A percentile compares a stretch with the other conserved stretches of the same genome.
Evolutionary conservation across 1,140 invertebrate species (phyloP).

Genomic region (Sitobion miscanthi): DNA sequence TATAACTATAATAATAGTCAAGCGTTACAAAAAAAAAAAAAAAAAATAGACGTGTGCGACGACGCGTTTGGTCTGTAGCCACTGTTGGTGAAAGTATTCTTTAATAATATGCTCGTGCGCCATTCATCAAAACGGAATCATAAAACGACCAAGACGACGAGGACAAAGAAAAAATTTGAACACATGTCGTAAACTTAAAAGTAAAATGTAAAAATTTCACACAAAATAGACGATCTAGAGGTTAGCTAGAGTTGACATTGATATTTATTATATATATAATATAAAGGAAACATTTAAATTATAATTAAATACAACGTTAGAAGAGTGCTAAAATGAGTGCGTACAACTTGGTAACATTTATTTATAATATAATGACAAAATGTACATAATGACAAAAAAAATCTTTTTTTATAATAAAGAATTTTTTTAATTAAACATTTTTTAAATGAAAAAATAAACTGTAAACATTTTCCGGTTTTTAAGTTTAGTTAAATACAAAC

Average conservation of each 20-base stretch:
- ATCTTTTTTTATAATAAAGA: background rate
- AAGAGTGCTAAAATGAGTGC: background rate
- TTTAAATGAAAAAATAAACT: too few species aligned
- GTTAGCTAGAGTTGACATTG: background rate
- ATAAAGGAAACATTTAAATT: background rate
- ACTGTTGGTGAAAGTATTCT: constrained; percentile 31
- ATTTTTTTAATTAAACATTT: background rate
- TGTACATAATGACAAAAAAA: background rate
- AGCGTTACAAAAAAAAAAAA: constrained; percentile 14
- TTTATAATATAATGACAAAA: background rate
- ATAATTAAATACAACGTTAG: background rate
- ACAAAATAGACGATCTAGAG: background rate
- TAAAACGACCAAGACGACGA: background rate
- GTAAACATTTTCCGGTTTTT: background rate
- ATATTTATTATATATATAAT: background rate
- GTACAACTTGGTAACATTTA: background rate
- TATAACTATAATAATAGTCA: background rate
- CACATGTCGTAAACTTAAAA: background rate
- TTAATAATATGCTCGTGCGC: background rate
- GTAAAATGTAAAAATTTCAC: background rate
- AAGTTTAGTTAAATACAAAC: too few species aligned
- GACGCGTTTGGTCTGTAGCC: constrained; percentile 6
- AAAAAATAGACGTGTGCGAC: constrained; percentile 16
- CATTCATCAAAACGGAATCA: constrained; percentile 26
- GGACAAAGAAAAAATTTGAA: constrained; percentile 12